Evolutionary conservation across 2,113 vertebrate genomes (phyloP).

Genomic region (rat (Rattus norvegicus)): DNA sequence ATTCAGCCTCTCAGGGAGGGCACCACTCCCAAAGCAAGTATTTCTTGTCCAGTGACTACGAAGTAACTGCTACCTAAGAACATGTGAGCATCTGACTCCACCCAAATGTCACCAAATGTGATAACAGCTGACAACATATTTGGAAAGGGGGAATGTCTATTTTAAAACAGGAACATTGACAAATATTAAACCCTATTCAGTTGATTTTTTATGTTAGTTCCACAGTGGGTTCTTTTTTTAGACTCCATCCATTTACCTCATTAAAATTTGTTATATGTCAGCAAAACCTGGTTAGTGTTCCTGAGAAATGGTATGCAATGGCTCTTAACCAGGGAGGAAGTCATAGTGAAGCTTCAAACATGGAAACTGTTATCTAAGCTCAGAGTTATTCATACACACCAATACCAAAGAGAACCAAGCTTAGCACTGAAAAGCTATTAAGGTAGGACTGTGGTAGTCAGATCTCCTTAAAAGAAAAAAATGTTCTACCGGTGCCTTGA

Average conservation of each 20-base stretch:
- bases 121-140: not conserved
- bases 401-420: not conserved
- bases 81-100: not conserved
- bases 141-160: not conserved
- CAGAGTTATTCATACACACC: rapidly evolving
- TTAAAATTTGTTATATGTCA: not conserved
- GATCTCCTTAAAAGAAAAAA: not conserved
- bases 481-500: not conserved
- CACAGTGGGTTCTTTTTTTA: not conserved
- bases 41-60: not conserved
- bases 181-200: not conserved
- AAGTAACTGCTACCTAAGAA: not conserved
- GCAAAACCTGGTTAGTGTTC: not conserved
- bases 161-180: not conserved
- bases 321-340: no score
- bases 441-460: not conserved
- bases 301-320: not conserved
- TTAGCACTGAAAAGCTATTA: not conserved
- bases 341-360: not conserved
- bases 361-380: not conserved
- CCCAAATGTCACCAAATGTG: not conserved
- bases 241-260: not conserved
- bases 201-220: not conserved
- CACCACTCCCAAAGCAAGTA: not conserved
- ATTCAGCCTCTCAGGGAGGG: rapidly evolving